Evolutionary conservation across 2,113 vertebrate species (phyloP).

Genomic region (Eolophus roseicapilla): DNA sequence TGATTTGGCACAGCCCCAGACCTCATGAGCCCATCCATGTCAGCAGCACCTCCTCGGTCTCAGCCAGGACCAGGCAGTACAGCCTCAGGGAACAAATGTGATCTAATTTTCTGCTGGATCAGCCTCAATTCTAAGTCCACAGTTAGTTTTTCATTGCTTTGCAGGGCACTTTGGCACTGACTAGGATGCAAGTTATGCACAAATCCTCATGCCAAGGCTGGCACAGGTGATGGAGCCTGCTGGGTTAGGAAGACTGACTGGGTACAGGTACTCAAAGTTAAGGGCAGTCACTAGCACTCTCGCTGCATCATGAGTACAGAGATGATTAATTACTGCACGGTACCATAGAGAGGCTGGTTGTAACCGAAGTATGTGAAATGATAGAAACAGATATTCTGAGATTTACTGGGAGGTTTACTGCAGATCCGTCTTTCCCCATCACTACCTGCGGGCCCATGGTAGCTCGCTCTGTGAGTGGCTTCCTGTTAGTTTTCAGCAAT

Average conservation of each 20-base stretch:
- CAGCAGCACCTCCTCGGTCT: neutral
- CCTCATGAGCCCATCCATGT: neutral
- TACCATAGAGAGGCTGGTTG: neutral
- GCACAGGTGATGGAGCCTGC: neutral
- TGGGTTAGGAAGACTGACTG: neutral
- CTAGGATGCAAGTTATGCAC: neutral
- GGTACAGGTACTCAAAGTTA: neutral
- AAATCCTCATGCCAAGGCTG: neutral
- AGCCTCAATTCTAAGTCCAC: neutral
- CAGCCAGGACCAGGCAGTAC: neutral
- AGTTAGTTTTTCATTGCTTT: neutral
- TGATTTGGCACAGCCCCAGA: neutral
- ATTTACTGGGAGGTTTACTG: neutral
- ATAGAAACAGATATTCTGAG: neutral
- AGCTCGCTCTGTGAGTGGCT: accelerated
- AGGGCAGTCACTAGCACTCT: neutral
- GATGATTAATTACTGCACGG: neutral
- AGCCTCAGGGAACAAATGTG: neutral
- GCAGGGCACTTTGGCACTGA: neutral
- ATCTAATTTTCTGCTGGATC: neutral
- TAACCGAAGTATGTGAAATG: accelerated
- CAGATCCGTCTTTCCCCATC: neutral
- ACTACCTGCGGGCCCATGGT: neutral
- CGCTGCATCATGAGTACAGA: accelerated
- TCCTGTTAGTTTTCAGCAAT: neutral